Conservation (phyloP, 2,797 vertebrate genomes). For the Anableps anableps region DNA sequence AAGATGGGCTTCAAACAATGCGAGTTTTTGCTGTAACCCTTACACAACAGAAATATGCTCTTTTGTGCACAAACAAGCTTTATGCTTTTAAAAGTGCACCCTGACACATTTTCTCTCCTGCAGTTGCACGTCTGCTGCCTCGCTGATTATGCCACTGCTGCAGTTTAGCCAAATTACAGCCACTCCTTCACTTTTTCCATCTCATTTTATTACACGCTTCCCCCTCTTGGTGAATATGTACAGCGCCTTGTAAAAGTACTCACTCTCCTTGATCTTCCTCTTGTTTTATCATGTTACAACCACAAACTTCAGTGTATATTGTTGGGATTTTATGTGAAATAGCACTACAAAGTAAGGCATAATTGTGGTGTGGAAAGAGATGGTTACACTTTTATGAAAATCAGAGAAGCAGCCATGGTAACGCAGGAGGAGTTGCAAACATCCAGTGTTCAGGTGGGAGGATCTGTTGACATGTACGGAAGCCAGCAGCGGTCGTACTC, state of each 20-base stretch:
- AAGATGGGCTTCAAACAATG: neutral
- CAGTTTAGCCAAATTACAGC: conserved; percentile 48
- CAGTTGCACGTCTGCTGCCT: neutral
- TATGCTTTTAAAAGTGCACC: neutral
- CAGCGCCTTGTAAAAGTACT: neutral
- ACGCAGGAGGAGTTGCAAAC: neutral
- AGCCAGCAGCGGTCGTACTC: no score
- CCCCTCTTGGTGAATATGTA: neutral
- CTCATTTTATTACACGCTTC: neutral
- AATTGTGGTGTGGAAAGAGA: neutral
- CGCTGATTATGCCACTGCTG: conserved; percentile 54
- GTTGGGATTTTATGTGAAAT: neutral
- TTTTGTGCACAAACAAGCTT: neutral
- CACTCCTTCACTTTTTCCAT: conserved; percentile 30
- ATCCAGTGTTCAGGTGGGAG: no score
- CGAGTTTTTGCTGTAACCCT: neutral
- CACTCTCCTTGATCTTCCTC: neutral
- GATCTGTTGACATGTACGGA: no score
- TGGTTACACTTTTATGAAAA: neutral
- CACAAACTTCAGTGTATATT: neutral
- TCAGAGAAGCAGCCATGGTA: neutral
- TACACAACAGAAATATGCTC: neutral
- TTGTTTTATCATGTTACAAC: neutral
- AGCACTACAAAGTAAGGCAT: neutral
- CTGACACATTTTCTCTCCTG: neutral